Evolutionary conservation across 2,113 vertebrate genomes (phyloP), one percentile per base, ranked within the genome.

Genomic region (Oryzias javanicus): DNA sequence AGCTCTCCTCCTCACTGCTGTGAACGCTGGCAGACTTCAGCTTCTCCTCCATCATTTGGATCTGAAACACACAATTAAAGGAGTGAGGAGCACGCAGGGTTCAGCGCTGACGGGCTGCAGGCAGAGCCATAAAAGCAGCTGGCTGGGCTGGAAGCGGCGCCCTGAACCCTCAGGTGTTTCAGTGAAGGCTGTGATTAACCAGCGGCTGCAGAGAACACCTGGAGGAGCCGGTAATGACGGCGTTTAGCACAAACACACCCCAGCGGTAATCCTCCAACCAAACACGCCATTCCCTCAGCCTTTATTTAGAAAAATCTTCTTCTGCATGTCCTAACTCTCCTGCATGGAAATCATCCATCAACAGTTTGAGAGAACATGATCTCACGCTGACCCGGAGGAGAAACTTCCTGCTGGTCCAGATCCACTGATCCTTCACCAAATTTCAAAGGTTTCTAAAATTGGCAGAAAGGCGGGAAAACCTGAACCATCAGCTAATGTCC

Each of bases 1-100:
- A 86, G 79, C 85, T 93, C 77, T 93, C 92, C 0, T 91, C 91
- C 74, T 94, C 93, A 51, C 81, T 61, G 47, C 87, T 91, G 72
- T 94, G 92, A 67, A 92, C 0, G 1, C 76, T 92, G 29, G 89
- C 90, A 22, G 91, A 86, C 86, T 94, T 94, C 62, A 95, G 76
- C 72, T 94, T 93, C 73, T 95, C 94, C 75, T 94, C 93, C 93
- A 95, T 93, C 74, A 91, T 76, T 40, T 91, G 91, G 50, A 94
- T 91, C 94, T 95, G 79, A 61, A 87, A 86, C 5, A 53, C 42
- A 78, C 18, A 56, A 76, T 60, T 44, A 51, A 40, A 83, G 35
- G 14, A 53, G 47, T 72, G 59, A 78, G 42, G 53, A 63, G 50
- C 18, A 51, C 0, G 19, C 15, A 44, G 60, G 4, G 8, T 55